phyloP scores from a whole-genome alignment of 1,140 invertebrate genomes.

The Bombus terrestris region DNA sequence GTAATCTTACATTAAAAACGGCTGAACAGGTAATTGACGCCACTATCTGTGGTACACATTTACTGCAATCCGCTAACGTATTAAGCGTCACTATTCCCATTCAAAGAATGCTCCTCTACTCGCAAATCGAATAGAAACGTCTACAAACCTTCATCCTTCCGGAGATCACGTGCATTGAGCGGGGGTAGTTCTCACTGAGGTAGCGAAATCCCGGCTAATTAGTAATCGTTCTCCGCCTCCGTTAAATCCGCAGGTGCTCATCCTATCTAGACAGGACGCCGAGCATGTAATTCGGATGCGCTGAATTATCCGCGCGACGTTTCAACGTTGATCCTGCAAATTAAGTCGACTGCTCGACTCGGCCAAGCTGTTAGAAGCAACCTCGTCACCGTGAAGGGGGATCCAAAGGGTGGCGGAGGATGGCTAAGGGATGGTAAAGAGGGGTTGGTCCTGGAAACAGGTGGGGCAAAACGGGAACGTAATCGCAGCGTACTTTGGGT shows the following conservation, averaged over 20 bases:
- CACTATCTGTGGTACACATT: background rate
- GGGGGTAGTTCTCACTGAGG: background rate
- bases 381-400: slow-evolving; percentile 1
- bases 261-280: slow-evolving; percentile 15
- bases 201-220: slow-evolving; percentile 57
- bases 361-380: background rate
- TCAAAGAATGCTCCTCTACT: background rate
- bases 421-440: background rate
- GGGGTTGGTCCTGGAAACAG: slow-evolving; percentile 10
- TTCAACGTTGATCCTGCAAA: slow-evolving; percentile 68
- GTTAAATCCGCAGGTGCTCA: slow-evolving; percentile 33
- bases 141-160: too few species aligned
- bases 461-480: slow-evolving; percentile 45
- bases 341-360: slow-evolving; percentile 63
- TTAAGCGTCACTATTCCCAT: background rate
- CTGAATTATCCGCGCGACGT: slow-evolving; percentile 57
- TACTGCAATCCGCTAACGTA: background rate
- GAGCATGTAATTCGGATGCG: slow-evolving; percentile 62
- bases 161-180: background rate
- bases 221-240: slow-evolving; percentile 51
- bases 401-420: background rate
- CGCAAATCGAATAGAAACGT: background rate
- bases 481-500: slow-evolving; percentile 55
- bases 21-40: background rate
- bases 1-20: too few species aligned